Evolutionary conservation across 2,888 invertebrate species (phyloP), one percentile per base, ranked within the genome.

Genomic region (Microdon myrmicae): DNA sequence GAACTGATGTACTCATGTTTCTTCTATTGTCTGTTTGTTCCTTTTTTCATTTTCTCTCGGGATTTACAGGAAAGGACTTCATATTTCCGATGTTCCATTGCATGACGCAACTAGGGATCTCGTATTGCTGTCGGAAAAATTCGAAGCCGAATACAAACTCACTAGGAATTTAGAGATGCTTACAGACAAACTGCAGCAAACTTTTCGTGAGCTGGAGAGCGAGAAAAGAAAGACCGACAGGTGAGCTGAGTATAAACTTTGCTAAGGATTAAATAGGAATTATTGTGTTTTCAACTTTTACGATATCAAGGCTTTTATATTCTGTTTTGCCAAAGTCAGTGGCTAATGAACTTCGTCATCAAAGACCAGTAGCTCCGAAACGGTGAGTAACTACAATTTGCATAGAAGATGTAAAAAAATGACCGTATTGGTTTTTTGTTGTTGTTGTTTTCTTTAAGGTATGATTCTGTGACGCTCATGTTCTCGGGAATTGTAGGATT

Each of bases 191-290:
- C 83, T 96, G 58, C 96, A 96, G 76, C 94, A 94, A 79, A 96
- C 96, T 0, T 94, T 94, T 81, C 83, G 95, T 60, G 95, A 96
- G 76, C 82, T 96, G 72, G 96, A 96, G 73, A 88, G 90, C 28
- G 96, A 96, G 81, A 96, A 96, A 77, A 90, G 93, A 80, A 96
- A 96, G 82, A 96, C 96, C 22, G 96, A 96, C 81, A 89, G 92
- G 94, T 92, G 80, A 73, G 51, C n/a, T 49, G 38, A 7, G 25
- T 43, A 22, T n/a, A n/a, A n/a, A 22, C 22, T 22, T 35, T 35
- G n/a, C n/a, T 19, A 32, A 28, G 25, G 32, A 41, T 17, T 45
- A 35, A 35, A 39, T 34, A 67, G 59, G 54, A 66, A 48, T 23
- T 66, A 54, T 67, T 67, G 69, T 53, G 58, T 61, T 69, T 58